Conservation (phyloP, 2,797 vertebrate species). For the Chloroceryle amazona region DNA sequence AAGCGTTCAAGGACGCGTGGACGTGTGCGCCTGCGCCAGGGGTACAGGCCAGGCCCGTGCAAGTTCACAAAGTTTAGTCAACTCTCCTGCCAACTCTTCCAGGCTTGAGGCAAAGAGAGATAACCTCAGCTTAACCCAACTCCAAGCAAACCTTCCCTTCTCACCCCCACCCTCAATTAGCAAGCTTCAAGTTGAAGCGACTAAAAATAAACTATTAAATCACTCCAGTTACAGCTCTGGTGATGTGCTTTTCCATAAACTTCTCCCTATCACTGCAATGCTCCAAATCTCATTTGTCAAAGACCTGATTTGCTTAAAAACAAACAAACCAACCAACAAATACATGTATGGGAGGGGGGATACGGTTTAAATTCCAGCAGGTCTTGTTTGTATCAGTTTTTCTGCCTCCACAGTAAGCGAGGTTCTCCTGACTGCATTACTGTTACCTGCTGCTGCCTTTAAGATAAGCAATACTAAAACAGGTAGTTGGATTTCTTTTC, state of each 20-base stretch:
- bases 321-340: background rate
- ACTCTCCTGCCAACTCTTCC: slow-evolving; percentile 57
- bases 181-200: background rate
- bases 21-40: fast-evolving
- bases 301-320: background rate
- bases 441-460: slow-evolving; percentile 18
- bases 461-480: slow-evolving; percentile 29
- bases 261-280: background rate
- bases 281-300: background rate
- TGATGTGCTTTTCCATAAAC: slow-evolving; percentile 10
- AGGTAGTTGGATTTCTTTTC: background rate
- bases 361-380: background rate
- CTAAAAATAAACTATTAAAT: slow-evolving; percentile 67
- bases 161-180: slow-evolving; percentile 33
- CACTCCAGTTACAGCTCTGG: background rate
- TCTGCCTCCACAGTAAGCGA: background rate
- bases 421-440: background rate
- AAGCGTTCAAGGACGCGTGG: background rate
- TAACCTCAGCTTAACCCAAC: slow-evolving; percentile 38
- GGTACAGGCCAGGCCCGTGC: background rate
- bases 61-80: slow-evolving; percentile 46
- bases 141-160: background rate
- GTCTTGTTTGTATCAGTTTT: background rate
- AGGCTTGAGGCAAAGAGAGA: slow-evolving; percentile 40
- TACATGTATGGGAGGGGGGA: background rate